A percentile compares a stretch with the other conserved stretches of the same genome.
Evolutionary conservation across 2,113 vertebrate genomes (phyloP).

Genomic region (Laterallus jamaicensis): DNA sequence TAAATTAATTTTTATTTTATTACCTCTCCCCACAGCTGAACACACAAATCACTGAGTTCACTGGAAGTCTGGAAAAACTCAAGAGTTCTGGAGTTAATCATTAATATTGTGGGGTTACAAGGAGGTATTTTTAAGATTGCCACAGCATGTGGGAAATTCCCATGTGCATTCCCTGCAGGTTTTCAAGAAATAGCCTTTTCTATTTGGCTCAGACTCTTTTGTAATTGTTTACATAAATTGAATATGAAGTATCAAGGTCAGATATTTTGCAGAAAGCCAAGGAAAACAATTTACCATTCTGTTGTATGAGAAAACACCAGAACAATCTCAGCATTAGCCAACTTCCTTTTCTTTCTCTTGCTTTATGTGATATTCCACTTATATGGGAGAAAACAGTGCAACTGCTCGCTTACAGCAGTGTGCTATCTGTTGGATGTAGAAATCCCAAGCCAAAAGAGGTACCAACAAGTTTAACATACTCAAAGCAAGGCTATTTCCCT

Average conservation of each 20-base stretch:
- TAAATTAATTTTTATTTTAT: background rate
- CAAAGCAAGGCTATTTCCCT: background rate
- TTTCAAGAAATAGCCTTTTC: conserved; percentile 60
- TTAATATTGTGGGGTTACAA: conserved; percentile 47
- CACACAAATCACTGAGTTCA: conserved; percentile 42
- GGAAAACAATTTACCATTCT: conserved; percentile 48
- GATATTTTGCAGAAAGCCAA: conserved; percentile 62
- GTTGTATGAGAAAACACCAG: conserved; percentile 33
- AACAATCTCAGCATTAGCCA: conserved; percentile 24
- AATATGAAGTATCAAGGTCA: conserved; percentile 64
- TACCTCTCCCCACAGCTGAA: conserved; percentile 36
- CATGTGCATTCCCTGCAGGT: conserved; percentile 58
- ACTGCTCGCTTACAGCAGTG: background rate
- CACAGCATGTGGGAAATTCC: conserved; percentile 65
- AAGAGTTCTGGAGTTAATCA: conserved; percentile 58
- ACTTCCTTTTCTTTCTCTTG: conserved; percentile 19
- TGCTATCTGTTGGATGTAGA: background rate
- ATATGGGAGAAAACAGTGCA: background rate
- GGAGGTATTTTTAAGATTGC: conserved; percentile 60
- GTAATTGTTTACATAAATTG: conserved; percentile 66
- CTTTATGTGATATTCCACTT: background rate
- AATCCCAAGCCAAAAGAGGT: background rate
- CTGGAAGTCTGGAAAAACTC: conserved; percentile 54
- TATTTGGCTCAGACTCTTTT: conserved; percentile 37
- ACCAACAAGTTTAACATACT: background rate